Evolutionary conservation across 1,140 invertebrate species (phyloP).

Genomic region (Physella acuta): DNA sequence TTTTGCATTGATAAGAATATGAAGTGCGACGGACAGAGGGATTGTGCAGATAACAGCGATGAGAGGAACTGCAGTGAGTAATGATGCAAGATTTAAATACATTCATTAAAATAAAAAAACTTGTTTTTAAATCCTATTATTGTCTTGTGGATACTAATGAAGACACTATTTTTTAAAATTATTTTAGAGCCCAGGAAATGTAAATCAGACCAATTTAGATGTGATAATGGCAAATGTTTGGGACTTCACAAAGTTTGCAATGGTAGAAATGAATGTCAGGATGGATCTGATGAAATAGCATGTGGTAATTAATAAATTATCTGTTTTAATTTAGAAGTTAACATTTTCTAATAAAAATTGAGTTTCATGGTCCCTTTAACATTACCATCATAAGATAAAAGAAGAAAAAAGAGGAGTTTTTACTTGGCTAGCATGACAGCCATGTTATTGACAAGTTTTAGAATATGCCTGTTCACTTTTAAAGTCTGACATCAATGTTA

Average conservation of each 20-base stretch:
- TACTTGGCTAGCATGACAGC: too few relatives aligned
- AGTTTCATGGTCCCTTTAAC: too few relatives aligned
- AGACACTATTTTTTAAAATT: not conserved
- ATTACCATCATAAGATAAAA: too few relatives aligned
- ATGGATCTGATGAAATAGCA: slow-evolving; percentile 43
- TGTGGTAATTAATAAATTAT: too few relatives aligned
- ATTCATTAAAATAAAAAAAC: not conserved
- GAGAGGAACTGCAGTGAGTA: slow-evolving; percentile 49
- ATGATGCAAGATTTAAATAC: not conserved
- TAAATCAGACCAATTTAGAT: slow-evolving; percentile 43
- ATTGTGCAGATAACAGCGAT: slow-evolving; percentile 54
- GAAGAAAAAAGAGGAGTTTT: too few relatives aligned
- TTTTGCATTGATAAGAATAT: slow-evolving; percentile 44
- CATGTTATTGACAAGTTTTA: too few relatives aligned
- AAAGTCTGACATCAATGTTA: too few relatives aligned
- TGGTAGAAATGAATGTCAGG: slow-evolving; percentile 41
- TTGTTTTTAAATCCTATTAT: not conserved
- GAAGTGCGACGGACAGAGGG: slow-evolving; percentile 48
- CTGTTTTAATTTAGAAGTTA: too few relatives aligned
- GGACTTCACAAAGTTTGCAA: slow-evolving; percentile 43
- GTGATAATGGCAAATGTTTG: slow-evolving; percentile 47
- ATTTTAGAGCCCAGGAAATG: slow-evolving; percentile 32
- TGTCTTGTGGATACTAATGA: not conserved
- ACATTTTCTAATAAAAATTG: too few relatives aligned
- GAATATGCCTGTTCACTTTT: too few relatives aligned